Conservation (phyloP, 2,113 vertebrate genomes). For the Blennius ocellaris region DNA sequence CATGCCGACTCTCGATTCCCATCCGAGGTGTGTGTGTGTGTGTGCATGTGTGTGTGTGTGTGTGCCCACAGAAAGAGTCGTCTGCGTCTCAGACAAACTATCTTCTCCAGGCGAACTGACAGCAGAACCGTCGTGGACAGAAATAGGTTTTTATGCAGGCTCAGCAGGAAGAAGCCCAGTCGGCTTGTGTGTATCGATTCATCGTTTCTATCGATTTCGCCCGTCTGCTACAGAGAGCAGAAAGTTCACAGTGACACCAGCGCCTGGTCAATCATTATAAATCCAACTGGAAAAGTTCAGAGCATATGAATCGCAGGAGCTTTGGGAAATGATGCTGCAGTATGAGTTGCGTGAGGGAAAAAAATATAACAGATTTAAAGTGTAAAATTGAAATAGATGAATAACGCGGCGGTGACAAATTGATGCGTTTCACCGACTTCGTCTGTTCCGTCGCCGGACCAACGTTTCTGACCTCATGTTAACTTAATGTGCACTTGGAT, state of each 20-base stretch:
- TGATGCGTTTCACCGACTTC: no score
- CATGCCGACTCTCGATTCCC: no score
- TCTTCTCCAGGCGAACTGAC: no score
- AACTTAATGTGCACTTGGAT: no score
- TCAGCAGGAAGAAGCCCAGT: background rate
- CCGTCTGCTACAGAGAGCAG: background rate
- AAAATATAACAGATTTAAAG: background rate
- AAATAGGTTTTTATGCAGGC: background rate
- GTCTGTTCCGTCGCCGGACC: no score
- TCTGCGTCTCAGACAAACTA: no score
- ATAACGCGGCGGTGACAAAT: no score
- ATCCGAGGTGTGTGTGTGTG: no score
- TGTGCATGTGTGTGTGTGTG: no score
- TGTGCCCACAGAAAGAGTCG: no score
- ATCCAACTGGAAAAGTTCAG: background rate
- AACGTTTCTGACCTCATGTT: no score
- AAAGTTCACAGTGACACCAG: background rate
- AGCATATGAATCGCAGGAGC: background rate
- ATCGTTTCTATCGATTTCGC: background rate
- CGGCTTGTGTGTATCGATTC: background rate
- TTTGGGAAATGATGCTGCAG: background rate
- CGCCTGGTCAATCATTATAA: background rate
- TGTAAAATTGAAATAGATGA: no score
- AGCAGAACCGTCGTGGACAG: background rate
- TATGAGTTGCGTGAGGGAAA: background rate